A percentile compares a stretch with the other conserved stretches of the same genome.
phyloP scores from a whole-genome alignment of 2,797 vertebrate genomes.

The Sebastes vulpes region DNA sequence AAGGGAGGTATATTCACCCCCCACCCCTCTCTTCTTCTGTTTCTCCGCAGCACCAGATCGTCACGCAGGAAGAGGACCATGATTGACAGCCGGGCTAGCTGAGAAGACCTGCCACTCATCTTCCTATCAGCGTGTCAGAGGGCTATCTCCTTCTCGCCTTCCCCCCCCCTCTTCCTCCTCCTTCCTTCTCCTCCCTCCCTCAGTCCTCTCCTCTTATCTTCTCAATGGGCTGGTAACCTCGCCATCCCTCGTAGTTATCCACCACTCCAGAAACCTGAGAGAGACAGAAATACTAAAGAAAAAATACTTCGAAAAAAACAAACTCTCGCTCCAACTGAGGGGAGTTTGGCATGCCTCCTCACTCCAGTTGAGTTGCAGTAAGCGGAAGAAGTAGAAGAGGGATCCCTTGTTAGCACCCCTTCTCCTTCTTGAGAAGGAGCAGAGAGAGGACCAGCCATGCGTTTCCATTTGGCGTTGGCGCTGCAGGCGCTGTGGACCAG shows the following conservation, averaged over 20 bases:
- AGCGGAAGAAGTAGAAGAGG: constrained; percentile 51
- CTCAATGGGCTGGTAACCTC: constrained; percentile 60
- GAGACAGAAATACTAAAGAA: constrained; percentile 11
- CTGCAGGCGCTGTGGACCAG: constrained; percentile 93
- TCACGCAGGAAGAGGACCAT: constrained; percentile 86
- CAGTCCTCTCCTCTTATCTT: constrained; percentile 65
- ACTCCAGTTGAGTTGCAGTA: constrained; percentile 48
- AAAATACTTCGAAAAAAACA: constrained; percentile 3
- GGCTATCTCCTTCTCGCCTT: constrained; percentile 66
- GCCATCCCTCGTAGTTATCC: constrained; percentile 29
- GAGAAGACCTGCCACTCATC: constrained; percentile 84
- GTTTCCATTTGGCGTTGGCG: constrained; percentile 90
- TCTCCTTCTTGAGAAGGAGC: constrained; percentile 43
- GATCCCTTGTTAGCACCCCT: constrained; percentile 28
- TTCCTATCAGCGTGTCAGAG: constrained; percentile 79
- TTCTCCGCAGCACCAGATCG: constrained; percentile 81
- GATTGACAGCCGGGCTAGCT: constrained; percentile 90
- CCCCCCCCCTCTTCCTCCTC: constrained; percentile 45
- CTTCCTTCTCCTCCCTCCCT: constrained; percentile 58
- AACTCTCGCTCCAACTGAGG: constrained; percentile 41
- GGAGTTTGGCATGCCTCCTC: constrained; percentile 83
- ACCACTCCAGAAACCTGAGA: constrained; percentile 27
- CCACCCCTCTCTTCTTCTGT: constrained; percentile 52
- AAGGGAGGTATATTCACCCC: constrained; percentile 76
- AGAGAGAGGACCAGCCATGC: constrained; percentile 85